These are phyloP conservation scores for Amiota communis DNA, from an alignment of 2,888 invertebrate species.

Conservation along the genomic window DNA sequence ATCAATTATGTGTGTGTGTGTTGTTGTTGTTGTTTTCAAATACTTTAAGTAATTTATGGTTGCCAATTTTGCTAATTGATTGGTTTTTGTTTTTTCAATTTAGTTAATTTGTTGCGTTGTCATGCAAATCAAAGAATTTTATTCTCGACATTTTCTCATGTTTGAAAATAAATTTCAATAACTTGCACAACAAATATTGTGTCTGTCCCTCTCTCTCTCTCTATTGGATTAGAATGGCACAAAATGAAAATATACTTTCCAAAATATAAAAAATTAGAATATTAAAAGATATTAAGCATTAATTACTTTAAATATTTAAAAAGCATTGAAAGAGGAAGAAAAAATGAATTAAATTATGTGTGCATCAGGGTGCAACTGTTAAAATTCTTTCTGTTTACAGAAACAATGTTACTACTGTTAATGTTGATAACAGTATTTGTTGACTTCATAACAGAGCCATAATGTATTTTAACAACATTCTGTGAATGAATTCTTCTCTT, in stretches of 20 bases:
- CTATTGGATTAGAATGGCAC: no score
- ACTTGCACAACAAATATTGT: constrained; percentile 7
- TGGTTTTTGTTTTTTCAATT: not conserved
- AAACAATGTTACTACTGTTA: constrained; percentile 44
- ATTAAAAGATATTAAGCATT: constrained; percentile 41
- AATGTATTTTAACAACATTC: constrained; percentile 43
- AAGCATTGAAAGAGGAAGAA: constrained; percentile 47
- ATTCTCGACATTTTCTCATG: not conserved
- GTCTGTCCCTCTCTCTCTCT: no score
- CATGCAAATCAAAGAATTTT: constrained; percentile 40
- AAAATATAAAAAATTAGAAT: not conserved
- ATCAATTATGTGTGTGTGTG: constrained; percentile 41
- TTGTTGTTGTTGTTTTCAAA: constrained; percentile 57
- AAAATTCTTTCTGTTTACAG: no score
- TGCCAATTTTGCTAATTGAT: constrained; percentile 49
- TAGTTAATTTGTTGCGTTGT: constrained; percentile 20
- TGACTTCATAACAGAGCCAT: constrained; percentile 34
- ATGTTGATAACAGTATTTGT: constrained; percentile 26
- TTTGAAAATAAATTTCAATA: constrained; percentile 48
- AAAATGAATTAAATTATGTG: no score
- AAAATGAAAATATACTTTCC: no score
- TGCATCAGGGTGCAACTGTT: no score
- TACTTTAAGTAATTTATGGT: constrained; percentile 65
- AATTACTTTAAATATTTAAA: constrained; percentile 69
- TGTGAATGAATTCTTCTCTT: not conserved